These are phyloP conservation scores for Eospalax fontanierii DNA, from an alignment of 2,797 vertebrate species.

Conservation along the genomic window DNA sequence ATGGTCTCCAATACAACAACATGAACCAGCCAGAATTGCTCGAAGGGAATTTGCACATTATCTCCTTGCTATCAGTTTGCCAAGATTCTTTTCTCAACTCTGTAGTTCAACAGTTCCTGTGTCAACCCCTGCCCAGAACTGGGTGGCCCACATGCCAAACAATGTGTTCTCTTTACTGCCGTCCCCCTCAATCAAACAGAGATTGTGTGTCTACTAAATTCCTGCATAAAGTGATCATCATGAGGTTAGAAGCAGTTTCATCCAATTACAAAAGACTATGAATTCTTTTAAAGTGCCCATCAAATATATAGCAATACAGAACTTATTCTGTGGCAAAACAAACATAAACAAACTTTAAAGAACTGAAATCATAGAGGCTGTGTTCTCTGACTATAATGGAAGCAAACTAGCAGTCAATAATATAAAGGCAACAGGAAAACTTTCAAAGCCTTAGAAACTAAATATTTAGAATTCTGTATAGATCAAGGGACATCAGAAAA, in stretches of 20 bases:
- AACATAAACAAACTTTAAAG: too few relatives aligned
- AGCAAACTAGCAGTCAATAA: too few relatives aligned
- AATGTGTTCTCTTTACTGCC: neutral
- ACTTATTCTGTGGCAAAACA: too few relatives aligned
- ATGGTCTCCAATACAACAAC: neutral
- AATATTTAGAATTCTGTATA: too few relatives aligned
- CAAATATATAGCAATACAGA: too few relatives aligned
- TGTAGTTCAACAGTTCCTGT: conserved; percentile 22
- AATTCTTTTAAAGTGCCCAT: too few relatives aligned
- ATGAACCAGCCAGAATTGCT: neutral
- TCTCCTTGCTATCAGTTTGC: conserved; percentile 36
- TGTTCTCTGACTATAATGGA: too few relatives aligned
- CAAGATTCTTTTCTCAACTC: conserved; percentile 28
- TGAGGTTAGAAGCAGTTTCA: neutral
- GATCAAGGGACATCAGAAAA: too few relatives aligned
- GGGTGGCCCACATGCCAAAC: neutral
- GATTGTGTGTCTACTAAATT: conserved; percentile 16
- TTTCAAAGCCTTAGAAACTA: too few relatives aligned
- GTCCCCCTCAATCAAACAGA: neutral
- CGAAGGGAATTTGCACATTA: conserved; percentile 38
- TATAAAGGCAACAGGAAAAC: too few relatives aligned
- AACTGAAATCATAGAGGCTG: too few relatives aligned
- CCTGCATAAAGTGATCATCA: neutral
- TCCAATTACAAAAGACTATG: too few relatives aligned
- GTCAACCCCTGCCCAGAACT: neutral